These are phyloP conservation scores for Procambarus virginalis DNA, from an alignment of 1,140 invertebrate species.

Conservation along the genomic window DNA sequence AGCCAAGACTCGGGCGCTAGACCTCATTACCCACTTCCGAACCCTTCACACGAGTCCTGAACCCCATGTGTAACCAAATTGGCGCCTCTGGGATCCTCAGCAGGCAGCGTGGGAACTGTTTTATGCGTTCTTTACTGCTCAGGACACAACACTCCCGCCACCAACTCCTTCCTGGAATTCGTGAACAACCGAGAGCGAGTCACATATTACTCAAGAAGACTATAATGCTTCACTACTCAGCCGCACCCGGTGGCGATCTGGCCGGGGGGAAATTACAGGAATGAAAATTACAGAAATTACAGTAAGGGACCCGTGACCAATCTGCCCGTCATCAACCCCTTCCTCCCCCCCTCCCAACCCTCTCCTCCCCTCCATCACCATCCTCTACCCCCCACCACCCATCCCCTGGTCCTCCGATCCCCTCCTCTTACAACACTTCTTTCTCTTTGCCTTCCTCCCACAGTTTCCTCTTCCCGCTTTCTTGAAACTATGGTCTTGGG, in stretches of 20 bases:
- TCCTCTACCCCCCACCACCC: background rate
- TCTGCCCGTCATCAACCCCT: slow-evolving; percentile 19
- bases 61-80: slow-evolving; percentile 1
- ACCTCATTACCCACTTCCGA: slow-evolving; percentile 19
- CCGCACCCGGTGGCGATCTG: slow-evolving; percentile 5
- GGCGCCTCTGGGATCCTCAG: background rate
- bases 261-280: slow-evolving; percentile 20
- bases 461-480: background rate
- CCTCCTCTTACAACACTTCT: background rate
- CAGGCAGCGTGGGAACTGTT: too few relatives aligned
- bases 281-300: slow-evolving; percentile 44
- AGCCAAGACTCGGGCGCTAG: background rate
- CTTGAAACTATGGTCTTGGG: background rate
- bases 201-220: background rate
- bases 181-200: background rate
- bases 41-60: background rate
- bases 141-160: background rate
- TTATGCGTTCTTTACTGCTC: too few relatives aligned
- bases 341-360: background rate
- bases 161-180: background rate
- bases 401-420: background rate
- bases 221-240: too few relatives aligned
- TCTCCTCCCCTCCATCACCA: background rate
- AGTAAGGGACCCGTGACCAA: slow-evolving; percentile 28
- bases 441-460: background rate